phyloP scores from a whole-genome alignment of 2,797 vertebrate genomes.

The Champsocephalus gunnari region DNA sequence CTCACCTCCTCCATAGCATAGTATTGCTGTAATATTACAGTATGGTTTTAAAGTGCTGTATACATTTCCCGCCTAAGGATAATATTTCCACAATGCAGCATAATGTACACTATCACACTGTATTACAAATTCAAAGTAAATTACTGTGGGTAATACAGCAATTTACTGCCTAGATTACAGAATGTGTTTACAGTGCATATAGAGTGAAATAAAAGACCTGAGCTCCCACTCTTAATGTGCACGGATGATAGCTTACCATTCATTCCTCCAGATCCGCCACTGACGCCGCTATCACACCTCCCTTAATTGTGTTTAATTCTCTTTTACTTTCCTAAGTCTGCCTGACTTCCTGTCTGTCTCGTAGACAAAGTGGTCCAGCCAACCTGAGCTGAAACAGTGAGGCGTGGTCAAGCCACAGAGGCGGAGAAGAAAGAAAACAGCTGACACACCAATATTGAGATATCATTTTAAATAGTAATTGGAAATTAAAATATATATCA shows the following conservation, averaged over 20 bases:
- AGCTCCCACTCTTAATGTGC: slow-evolving; percentile 19
- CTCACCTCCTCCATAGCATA: too few relatives aligned
- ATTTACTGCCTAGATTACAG: too few relatives aligned
- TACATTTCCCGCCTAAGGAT: too few relatives aligned
- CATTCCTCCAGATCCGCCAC: slow-evolving; percentile 36
- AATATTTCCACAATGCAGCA: too few relatives aligned
- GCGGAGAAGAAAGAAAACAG: slow-evolving; percentile 52
- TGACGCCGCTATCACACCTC: slow-evolving; percentile 45
- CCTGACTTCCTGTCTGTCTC: background rate
- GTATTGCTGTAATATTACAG: too few relatives aligned
- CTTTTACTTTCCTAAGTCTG: slow-evolving; percentile 14
- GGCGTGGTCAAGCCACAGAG: slow-evolving; percentile 38
- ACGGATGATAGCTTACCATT: slow-evolving; percentile 42
- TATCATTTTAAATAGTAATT: slow-evolving; percentile 67
- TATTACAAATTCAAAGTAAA: too few relatives aligned
- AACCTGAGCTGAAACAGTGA: slow-evolving; percentile 6
- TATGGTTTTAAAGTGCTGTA: too few relatives aligned
- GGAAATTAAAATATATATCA: slow-evolving; percentile 56
- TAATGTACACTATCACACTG: too few relatives aligned
- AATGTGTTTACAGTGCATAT: too few relatives aligned
- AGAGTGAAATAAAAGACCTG: background rate
- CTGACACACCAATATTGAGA: slow-evolving; percentile 46
- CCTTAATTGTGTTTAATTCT: slow-evolving; percentile 33
- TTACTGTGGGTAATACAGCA: too few relatives aligned
- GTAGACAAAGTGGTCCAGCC: slow-evolving; percentile 5